Evolutionary conservation across 2,888 invertebrate species (phyloP), one percentile per base, ranked within the genome.

Genomic region (Drosophila austrosaltans): DNA sequence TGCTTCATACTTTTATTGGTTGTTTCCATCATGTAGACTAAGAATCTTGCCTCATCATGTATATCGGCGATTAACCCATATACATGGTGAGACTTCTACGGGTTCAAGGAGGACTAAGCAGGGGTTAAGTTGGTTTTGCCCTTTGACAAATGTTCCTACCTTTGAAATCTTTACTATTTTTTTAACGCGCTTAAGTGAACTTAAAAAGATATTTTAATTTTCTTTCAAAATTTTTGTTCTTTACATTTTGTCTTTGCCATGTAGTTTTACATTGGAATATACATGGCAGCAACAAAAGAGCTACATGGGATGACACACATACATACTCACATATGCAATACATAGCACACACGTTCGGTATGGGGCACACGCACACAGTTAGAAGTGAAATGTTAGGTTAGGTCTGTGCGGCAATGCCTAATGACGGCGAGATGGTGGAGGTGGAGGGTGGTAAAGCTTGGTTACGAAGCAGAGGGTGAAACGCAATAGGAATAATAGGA

Each of bases 61-160:
- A 78, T 63, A 40, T 36, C 44, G 66, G 3, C 32, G 25, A 79
- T 67, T 39, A 30, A 25, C 63, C 7, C 28, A 48, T n/a, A 42
- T 85, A 82, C 82, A 82, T 82, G 82, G 73, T 72, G 79, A 75
- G 82, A 82, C 79, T 82, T 61, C 73, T 61, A 53, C 36, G 25
- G 72, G 40, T 56, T 48, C 16, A 63, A 65, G 6, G 57, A 53
- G 8, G 48, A 65, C n/a, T 39, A 30, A 65, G 10, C 7, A 8
- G 28, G n/a, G 30, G 7, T 22, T 39, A 20, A 59, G 36, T n/a
- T 39, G 20, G 20, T 16, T 48, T 40, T 40, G 6, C 6, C 30
- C 30, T 4, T 40, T 22, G 20, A 22, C n/a, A 22, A 32, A 12
- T 30, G 22, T 12, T 25, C 42, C 0, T 22, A n/a, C 7, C 16